phyloP scores from a whole-genome alignment of 2,797 vertebrate species.

The Serranus cabrilla region DNA sequence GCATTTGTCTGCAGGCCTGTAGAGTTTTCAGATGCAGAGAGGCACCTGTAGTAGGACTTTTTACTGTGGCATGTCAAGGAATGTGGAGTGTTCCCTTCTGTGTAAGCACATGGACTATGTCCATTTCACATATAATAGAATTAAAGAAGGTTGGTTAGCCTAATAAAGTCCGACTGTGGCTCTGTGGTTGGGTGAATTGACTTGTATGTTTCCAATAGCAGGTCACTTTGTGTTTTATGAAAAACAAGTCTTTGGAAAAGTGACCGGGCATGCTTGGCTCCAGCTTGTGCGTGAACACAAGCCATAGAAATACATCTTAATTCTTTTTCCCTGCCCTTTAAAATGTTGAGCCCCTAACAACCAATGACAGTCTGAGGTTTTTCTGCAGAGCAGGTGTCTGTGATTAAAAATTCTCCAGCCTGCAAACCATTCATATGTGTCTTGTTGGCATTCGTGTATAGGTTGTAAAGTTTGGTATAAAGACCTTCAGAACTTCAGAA shows the following conservation, averaged over 20 bases:
- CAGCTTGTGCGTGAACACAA: slow-evolving; percentile 52
- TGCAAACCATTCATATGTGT: slow-evolving; percentile 79
- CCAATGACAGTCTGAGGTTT: slow-evolving; percentile 67
- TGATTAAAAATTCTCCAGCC: slow-evolving; percentile 80
- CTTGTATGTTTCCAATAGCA: slow-evolving; percentile 74
- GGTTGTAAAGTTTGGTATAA: slow-evolving; percentile 77
- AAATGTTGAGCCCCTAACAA: slow-evolving; percentile 64
- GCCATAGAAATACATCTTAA: slow-evolving; percentile 64
- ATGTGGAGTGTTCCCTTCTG: slow-evolving; percentile 60
- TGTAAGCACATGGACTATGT: slow-evolving; percentile 56
- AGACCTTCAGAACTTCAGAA: slow-evolving; percentile 69
- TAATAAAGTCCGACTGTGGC: slow-evolving; percentile 69
- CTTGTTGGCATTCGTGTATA: slow-evolving; percentile 72
- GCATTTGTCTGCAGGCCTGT: slow-evolving; percentile 34
- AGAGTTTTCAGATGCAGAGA: slow-evolving; percentile 41
- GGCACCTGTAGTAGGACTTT: slow-evolving; percentile 51
- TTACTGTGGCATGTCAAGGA: slow-evolving; percentile 52
- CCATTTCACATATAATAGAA: slow-evolving; percentile 75
- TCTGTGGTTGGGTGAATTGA: slow-evolving; percentile 68
- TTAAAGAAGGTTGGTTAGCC: slow-evolving; percentile 67
- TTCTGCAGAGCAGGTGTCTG: slow-evolving; percentile 81
- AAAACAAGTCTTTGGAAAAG: slow-evolving; percentile 79
- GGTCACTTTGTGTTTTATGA: slow-evolving; percentile 78
- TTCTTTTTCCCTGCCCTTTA: slow-evolving; percentile 67
- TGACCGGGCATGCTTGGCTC: slow-evolving; percentile 70